Conservation (phyloP, 92 coral and sea anemone genomes). For the Heteractis magnifica region DNA sequence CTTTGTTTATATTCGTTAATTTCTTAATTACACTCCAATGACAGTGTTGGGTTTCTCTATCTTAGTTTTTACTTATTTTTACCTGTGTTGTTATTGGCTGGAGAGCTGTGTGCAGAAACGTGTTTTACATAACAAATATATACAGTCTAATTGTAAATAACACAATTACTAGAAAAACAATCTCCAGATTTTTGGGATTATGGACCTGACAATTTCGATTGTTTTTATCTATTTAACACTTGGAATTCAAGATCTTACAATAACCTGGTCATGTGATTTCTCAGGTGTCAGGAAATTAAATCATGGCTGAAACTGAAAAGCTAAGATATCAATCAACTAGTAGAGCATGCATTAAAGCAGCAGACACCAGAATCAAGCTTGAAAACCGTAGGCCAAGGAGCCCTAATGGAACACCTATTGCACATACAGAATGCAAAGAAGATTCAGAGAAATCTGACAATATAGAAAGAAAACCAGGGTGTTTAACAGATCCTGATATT, state of each 20-base stretch:
- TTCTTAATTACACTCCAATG: background rate
- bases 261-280: background rate
- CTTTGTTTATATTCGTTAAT: background rate
- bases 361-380: conserved; percentile 10
- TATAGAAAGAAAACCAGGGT: conserved; percentile 36
- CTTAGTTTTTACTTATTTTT: background rate
- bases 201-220: background rate
- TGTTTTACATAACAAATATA: background rate
- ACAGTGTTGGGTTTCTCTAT: background rate
- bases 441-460: background rate
- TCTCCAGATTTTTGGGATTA: background rate
- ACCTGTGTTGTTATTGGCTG: too few species aligned
- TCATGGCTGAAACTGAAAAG: conserved; percentile 18
- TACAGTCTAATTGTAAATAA: background rate
- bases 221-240: background rate
- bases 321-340: background rate
- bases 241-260: background rate
- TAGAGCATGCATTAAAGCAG: conserved; percentile 9
- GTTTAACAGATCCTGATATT: conserved; percentile 66
- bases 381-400: conserved; percentile 43
- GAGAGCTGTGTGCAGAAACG: too few species aligned
- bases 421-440: conserved; percentile 34
- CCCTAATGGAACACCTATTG: conserved; percentile 52
- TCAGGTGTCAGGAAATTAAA: conserved; percentile 8
- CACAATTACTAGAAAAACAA: background rate